Evolutionary conservation across 2,113 vertebrate genomes (phyloP).

Genomic region (Mola mola): DNA sequence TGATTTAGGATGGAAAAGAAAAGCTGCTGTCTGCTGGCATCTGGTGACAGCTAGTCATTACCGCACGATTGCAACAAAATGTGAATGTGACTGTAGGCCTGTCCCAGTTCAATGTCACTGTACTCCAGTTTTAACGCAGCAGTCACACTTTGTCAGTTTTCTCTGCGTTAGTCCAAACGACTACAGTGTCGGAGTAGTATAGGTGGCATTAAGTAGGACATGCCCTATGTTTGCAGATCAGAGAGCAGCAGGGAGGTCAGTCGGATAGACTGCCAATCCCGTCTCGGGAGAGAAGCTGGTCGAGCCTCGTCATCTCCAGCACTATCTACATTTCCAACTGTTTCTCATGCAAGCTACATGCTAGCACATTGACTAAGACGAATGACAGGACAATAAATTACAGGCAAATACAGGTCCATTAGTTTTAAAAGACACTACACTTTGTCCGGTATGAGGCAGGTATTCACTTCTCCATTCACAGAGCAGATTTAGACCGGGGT

Average conservation of each 20-base stretch:
- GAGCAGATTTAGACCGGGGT: conserved; percentile 43
- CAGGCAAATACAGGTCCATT: conserved; percentile 76
- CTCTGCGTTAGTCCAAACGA: too few species aligned
- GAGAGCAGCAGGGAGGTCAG: conserved; percentile 47
- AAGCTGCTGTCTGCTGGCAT: conserved; percentile 58
- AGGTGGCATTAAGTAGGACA: conserved; percentile 24
- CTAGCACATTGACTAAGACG: conserved; percentile 76
- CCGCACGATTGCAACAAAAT: conserved; percentile 38
- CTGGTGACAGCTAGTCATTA: conserved; percentile 50
- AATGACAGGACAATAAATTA: conserved; percentile 73
- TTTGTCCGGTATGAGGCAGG: conserved; percentile 60
- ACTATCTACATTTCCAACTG: conserved; percentile 71
- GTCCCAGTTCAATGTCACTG: neutral
- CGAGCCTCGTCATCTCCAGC: conserved; percentile 38
- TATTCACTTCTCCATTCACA: conserved; percentile 45
- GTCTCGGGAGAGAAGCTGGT: conserved; percentile 48
- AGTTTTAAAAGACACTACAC: conserved; percentile 66
- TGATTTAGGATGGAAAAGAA: conserved; percentile 25
- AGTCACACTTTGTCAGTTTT: too few species aligned
- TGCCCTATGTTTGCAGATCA: conserved; percentile 66
- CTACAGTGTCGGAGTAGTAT: conserved; percentile 8
- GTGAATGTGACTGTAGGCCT: conserved; percentile 17
- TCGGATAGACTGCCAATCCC: neutral
- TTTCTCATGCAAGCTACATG: conserved; percentile 81
- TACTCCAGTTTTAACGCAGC: neutral